phyloP scores from a whole-genome alignment of 2,888 invertebrate species.

The Buathra laborator region DNA sequence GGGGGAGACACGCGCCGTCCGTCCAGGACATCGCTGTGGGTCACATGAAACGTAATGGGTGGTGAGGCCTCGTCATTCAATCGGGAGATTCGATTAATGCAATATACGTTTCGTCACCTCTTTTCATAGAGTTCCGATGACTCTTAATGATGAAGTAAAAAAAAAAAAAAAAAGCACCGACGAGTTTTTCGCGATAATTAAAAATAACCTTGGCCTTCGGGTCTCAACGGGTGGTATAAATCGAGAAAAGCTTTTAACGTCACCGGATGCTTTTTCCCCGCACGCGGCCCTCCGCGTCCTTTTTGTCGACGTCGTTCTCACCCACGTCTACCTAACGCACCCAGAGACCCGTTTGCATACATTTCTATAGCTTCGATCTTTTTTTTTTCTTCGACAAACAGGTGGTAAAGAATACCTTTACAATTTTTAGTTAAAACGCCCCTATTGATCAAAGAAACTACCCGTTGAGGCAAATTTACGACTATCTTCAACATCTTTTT shows the following conservation, averaged over 20 bases:
- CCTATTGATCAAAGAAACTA: not conserved
- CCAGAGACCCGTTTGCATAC: not conserved
- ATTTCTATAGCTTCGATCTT: not conserved
- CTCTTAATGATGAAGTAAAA: not conserved
- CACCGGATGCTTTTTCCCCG: conserved; percentile 56
- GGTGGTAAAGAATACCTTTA: not conserved
- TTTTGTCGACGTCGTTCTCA: conserved; percentile 9
- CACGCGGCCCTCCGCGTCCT: conserved; percentile 22
- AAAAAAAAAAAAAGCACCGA: conserved; percentile 14
- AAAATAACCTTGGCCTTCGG: conserved; percentile 57
- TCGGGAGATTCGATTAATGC: conserved; percentile 29
- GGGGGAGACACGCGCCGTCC: conserved; percentile 66
- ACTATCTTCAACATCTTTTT: not conserved
- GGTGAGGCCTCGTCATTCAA: conserved; percentile 48
- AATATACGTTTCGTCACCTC: not conserved
- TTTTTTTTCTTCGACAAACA: not conserved
- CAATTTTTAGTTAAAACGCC: no score
- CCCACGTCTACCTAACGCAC: conserved; percentile 1
- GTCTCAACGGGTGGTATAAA: conserved; percentile 42
- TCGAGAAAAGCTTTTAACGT: conserved; percentile 65
- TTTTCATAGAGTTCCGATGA: not conserved
- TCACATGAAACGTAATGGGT: conserved; percentile 67
- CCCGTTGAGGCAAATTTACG: not conserved
- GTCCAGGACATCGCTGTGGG: conserved; percentile 57
- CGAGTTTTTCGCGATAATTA: conserved; percentile 43